Base-by-base conservation (phyloP, 2,888 invertebrate genomes). In the Arge pagana region DNA sequence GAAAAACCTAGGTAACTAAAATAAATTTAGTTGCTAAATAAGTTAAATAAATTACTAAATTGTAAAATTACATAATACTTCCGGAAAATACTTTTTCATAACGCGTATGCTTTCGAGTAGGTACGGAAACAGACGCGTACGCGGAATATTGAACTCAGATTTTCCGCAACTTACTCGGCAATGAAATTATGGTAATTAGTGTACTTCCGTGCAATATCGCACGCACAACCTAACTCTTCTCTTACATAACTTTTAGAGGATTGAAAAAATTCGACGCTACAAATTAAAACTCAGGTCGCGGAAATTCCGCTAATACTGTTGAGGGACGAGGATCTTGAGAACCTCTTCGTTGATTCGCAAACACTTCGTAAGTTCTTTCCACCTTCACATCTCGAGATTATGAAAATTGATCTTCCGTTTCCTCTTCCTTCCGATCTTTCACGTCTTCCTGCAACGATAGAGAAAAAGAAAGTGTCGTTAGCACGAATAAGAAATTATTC, bases 291-390 rank as follows among this genome's bases (percentile, higher is more conserved):
- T 66, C 63, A 62, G 61, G 65, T 57, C 62, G 66, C 64, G 59
- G 61, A 60, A 56, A 50, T 56, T 63, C 65, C 65, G 66, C 60
- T 68, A 69, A 64, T 67, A 67, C 65, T 66, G 67, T 56, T 63
- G 56, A 61, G 62, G 61, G 56, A 52, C 56, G 59, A 61, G 55
- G 39, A 55, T 54, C 50, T 55, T 60, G 64, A 60, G 59, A 42
- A 40, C 42, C 45, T 54, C 49, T 55, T 57, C 53, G 52, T 51
- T 52, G 52, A 52, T n/a, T n/a, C n/a, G n/a, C n/a, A n/a, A n/a
- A n/a, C n/a, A n/a, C 59, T 55, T 57, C 54, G 40, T 55, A 45
- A 40, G 50, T 50, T 48, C 33, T 19, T 4, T 45, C 40, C 11
- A 43, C 30, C 31, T 54, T 42, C 33, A 39, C 24, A 48, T 49